Evolutionary conservation across 2,797 vertebrate genomes (phyloP), one percentile per base, ranked within the genome.

Genomic region (Myripristis murdjan): DNA sequence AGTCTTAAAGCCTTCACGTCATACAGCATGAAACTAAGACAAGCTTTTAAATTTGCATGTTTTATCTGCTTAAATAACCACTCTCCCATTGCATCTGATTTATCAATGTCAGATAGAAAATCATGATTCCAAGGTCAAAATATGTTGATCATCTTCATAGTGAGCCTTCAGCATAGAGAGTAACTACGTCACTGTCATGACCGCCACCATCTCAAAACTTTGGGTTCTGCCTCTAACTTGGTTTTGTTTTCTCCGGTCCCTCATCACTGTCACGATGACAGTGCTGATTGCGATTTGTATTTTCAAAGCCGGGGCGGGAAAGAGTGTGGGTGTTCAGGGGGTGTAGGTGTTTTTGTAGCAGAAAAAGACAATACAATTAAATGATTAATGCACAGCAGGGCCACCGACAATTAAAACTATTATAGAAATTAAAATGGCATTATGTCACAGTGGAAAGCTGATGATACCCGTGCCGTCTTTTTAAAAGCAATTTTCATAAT

Each of bases 381-480:
- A 98, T 98, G 97, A 98, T 98, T 97, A 98, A 97, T 96, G 96
- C 96, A 94, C 97, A 94, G 96, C 96, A 93, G 97, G 96, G 83
- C 91, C 87, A 93, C 96, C 91, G 95, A 97, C 97, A 97, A 98
- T 98, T 98, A 98, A 97, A 97, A 97, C 96, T 96, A 98, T 98
- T 98, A 97, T 96, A 95, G 97, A 97, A 98, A 98, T 98, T 97
- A 97, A 98, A 97, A 96, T 97, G 97, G 96, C 96, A 98, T 97
- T 97, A 97, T 98, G 97, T 97, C 97, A 95, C 97, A 97, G 97
- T 96, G 95, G 97, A 97, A 96, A 96, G 96, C 92, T 97, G 97
- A 96, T 97, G 97, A 98, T 96, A 98, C 96, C 96, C 96, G 95
- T 95, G 96, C 95, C 95, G 96, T 96, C 95, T 97, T 93, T 96